These are phyloP conservation scores for Sceloporus tristichus DNA, from an alignment of 2,113 vertebrate species.

Conservation along the genomic window DNA sequence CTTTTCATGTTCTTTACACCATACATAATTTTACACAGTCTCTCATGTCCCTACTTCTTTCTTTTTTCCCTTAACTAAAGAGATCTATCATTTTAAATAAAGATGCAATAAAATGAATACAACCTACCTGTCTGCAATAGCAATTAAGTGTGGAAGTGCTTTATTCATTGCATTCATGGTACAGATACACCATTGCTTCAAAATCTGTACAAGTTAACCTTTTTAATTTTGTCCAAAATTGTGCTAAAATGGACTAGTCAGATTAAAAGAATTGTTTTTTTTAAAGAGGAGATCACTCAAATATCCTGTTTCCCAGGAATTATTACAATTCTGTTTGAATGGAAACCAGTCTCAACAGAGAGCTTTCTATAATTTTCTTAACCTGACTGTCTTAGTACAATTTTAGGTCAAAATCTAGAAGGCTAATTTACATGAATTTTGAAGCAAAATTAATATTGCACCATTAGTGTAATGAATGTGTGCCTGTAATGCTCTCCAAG, in stretches of 20 bases:
- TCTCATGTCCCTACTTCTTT: not conserved
- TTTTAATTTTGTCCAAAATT: too few relatives aligned
- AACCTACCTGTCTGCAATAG: too few relatives aligned
- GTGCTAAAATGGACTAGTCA: too few relatives aligned
- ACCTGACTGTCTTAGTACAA: not conserved
- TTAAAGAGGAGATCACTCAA: not conserved
- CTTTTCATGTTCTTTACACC: not conserved
- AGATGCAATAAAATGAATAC: too few relatives aligned
- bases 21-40: not conserved
- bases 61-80: too few relatives aligned
- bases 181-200: too few relatives aligned
- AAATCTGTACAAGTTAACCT: too few relatives aligned
- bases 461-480: not conserved
- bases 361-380: not conserved
- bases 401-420: not conserved
- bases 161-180: too few relatives aligned
- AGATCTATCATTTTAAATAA: too few relatives aligned
- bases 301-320: not conserved
- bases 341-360: not conserved
- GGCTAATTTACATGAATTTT: not conserved
- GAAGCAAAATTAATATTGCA: not conserved
- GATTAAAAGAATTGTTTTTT: not conserved
- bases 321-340: not conserved
- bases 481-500: not conserved
- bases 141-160: too few relatives aligned